A percentile compares a stretch with the other conserved stretches of the same genome.
Conservation (phyloP, 2,888 invertebrate genomes). For the Euplexia lucipara region DNA sequence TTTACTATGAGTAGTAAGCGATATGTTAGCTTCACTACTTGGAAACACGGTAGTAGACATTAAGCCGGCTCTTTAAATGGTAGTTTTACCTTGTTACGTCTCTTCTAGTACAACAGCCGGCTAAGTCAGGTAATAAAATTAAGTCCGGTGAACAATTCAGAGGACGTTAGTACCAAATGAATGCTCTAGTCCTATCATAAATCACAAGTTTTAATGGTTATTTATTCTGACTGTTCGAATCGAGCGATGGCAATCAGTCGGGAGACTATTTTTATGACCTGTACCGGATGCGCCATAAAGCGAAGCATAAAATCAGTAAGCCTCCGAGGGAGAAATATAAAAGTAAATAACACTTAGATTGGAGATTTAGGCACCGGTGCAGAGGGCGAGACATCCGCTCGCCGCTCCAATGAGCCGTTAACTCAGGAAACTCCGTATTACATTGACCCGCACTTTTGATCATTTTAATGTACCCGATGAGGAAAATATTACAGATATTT, state of each 20-base stretch:
- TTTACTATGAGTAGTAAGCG: conserved; percentile 9
- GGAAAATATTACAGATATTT: conserved; percentile 63
- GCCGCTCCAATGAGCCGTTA: conserved; percentile 75
- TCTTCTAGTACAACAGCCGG: conserved; percentile 35
- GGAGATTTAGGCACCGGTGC: conserved; percentile 80
- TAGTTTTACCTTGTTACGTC: conserved; percentile 53
- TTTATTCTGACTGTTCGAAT: conserved; percentile 82
- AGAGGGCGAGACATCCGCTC: conserved; percentile 70
- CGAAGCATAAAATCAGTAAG: conserved; percentile 87
- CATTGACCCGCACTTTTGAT: conserved; percentile 75
- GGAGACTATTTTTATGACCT: conserved; percentile 87
- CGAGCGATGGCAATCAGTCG: conserved; percentile 85
- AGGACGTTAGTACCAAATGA: conserved; percentile 66
- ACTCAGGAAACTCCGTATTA: conserved; percentile 69
- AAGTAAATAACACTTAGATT: conserved; percentile 88
- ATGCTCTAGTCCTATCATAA: conserved; percentile 75
- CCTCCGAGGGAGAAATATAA: conserved; percentile 85
- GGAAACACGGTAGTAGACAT: conserved; percentile 16
- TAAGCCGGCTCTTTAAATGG: conserved; percentile 41
- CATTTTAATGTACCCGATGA: conserved; percentile 66
- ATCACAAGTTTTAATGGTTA: conserved; percentile 85
- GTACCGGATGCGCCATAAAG: conserved; percentile 88
- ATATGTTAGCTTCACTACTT: conserved; percentile 3
- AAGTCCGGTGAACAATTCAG: conserved; percentile 63
- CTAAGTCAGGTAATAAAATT: conserved; percentile 61